Base-by-base conservation (phyloP, 2,888 invertebrate genomes). In the Atrina japonica region DNA sequence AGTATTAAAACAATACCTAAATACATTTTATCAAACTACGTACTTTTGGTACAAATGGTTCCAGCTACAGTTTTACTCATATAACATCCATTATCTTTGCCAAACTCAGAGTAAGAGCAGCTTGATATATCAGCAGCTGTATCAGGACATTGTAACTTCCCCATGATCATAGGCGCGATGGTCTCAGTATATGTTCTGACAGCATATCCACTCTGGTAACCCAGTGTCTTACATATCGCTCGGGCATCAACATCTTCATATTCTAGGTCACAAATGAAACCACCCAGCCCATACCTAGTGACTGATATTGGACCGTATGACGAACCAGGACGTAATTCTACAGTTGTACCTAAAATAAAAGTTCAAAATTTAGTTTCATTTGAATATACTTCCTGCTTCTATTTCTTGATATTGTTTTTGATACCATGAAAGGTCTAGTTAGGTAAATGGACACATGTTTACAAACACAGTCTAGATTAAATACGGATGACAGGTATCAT, bases 71-170 rank as follows among this genome's bases (percentile, higher is more conserved):
- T 76, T 6, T 73, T 45, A 3, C 63, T 58, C 9, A 27, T 21
- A 21, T 50, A 76, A 35, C 80, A 80, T 9, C 71, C 75, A 11
- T 43, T 68, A 35, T 73, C 74, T 1, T 49, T 60, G 1, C 71
- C 59, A 64, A 78, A 77, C 9, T 35, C 21, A 11, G 55, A 60
- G 11, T 70, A 56, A 9, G 45, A 21, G 66, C 81, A 82, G 9
- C 65, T 56, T 1, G 49, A 25, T 3, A 80, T 23, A 11, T 9
- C 35, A 1, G 49, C 53, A 45, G 76, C 80, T 16, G 49, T 29
- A 14, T 76, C 80, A 3, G 47, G 25, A 70, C 95, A 95, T 66
- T 92, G 52, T n/a, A 86, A 69, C 14, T 77, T 75, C 40, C 76
- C 77, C 53, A 85, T 69, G 40, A 81, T 77, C 18, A 77, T 59